Conservation (phyloP, 2,888 invertebrate species). For the Diachrysia chrysitis region DNA sequence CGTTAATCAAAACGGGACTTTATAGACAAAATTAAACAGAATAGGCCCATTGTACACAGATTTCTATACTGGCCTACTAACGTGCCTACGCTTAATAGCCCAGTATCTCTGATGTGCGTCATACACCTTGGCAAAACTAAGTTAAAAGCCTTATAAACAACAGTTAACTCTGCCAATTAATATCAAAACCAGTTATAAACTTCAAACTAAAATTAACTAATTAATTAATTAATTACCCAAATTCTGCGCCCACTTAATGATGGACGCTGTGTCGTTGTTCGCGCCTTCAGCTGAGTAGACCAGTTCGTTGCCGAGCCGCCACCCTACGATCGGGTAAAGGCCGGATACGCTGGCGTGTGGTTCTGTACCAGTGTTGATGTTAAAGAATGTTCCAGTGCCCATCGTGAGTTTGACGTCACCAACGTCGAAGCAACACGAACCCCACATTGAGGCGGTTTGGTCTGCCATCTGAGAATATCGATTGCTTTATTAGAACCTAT, state of each 20-base stretch:
- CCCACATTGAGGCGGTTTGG: conserved; percentile 97
- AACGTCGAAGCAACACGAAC: conserved; percentile 93
- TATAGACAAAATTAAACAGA: no score
- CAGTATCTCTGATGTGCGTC: no score
- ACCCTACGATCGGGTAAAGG: conserved; percentile 97
- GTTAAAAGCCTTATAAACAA: neutral
- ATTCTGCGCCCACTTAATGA: conserved; percentile 95
- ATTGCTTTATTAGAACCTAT: neutral
- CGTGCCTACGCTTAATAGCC: neutral
- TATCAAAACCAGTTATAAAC: neutral
- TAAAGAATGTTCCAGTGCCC: conserved; percentile 97
- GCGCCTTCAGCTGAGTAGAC: conserved; percentile 95
- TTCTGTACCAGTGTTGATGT: conserved; percentile 93
- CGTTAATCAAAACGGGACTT: no score
- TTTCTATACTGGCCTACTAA: neutral
- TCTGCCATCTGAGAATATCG: conserved; percentile 92
- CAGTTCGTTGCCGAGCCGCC: conserved; percentile 89
- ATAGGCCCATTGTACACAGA: no score
- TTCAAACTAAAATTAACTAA: neutral
- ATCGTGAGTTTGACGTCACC: conserved; percentile 96
- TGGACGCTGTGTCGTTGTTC: conserved; percentile 96
- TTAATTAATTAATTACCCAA: conserved; percentile 86
- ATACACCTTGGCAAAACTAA: neutral
- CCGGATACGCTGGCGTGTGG: conserved; percentile 95
- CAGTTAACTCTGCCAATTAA: neutral